Conservation (phyloP, 1,140 invertebrate genomes). For the Trachelipus rathkii region DNA sequence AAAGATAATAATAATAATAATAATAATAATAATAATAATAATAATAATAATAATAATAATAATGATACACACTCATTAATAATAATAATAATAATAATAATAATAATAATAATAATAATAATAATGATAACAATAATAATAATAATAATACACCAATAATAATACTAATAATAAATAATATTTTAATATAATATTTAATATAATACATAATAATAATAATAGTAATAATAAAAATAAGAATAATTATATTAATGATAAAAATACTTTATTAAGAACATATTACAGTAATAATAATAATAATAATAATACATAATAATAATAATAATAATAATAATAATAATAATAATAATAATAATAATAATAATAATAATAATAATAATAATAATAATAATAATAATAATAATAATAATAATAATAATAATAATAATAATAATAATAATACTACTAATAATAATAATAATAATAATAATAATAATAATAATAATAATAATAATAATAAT, state of each 20-base stretch:
- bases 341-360: no score
- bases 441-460: not conserved
- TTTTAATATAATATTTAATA: no score
- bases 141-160: not conserved
- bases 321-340: no score
- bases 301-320: no score
- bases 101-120: constrained; percentile 17
- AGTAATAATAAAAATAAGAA: no score
- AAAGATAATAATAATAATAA: not conserved
- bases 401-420: no score
- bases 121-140: constrained; percentile 14
- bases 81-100: constrained; percentile 17
- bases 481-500: constrained; percentile 13
- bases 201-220: no score
- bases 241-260: no score
- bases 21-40: not conserved
- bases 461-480: constrained; percentile 11
- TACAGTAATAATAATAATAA: no score
- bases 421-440: constrained; percentile 11
- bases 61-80: not conserved
- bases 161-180: not conserved
- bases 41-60: not conserved
- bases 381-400: no score
- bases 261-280: no score
- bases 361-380: no score